Evolutionary conservation across 2,888 invertebrate genomes (phyloP).

Genomic region (Tetropium fuscum): DNA sequence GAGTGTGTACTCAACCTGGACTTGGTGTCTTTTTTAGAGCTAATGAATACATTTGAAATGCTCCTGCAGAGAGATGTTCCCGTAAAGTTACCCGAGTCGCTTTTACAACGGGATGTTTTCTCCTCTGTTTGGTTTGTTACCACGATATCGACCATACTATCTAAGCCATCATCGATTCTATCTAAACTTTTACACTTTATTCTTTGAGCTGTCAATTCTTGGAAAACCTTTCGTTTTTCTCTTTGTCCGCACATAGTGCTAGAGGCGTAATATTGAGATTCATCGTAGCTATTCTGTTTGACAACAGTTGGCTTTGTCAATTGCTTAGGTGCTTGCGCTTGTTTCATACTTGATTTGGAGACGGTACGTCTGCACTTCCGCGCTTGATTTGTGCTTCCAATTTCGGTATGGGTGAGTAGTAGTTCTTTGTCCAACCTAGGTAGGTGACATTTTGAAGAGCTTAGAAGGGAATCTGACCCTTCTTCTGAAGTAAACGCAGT

Average conservation of each 20-base stretch:
- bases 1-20: slow-evolving; percentile 47
- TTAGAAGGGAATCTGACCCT: slow-evolving; percentile 78
- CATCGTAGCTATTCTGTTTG: slow-evolving; percentile 34
- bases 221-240: slow-evolving; percentile 32
- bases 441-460: slow-evolving; percentile 69
- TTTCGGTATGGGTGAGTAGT: slow-evolving; percentile 65
- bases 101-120: slow-evolving; percentile 46
- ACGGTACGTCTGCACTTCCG: slow-evolving; percentile 25
- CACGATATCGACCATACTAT: slow-evolving; percentile 79
- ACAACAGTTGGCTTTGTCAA: slow-evolving; percentile 8
- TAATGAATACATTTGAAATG: slow-evolving; percentile 50
- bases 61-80: slow-evolving; percentile 52
- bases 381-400: slow-evolving; percentile 9
- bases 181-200: slow-evolving; percentile 78
- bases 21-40: slow-evolving; percentile 25
- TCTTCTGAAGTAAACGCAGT: slow-evolving; percentile 74
- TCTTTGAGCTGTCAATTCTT: slow-evolving; percentile 39
- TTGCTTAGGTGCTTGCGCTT: slow-evolving; percentile 52
- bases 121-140: slow-evolving; percentile 65
- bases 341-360: slow-evolving; percentile 43
- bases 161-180: slow-evolving; percentile 78
- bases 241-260: slow-evolving; percentile 37
- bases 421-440: slow-evolving; percentile 24
- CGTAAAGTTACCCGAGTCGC: slow-evolving; percentile 56
- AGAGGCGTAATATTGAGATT: slow-evolving; percentile 42